Base-by-base conservation (phyloP, 2,113 vertebrate species). In the Myodes glareolus region DNA sequence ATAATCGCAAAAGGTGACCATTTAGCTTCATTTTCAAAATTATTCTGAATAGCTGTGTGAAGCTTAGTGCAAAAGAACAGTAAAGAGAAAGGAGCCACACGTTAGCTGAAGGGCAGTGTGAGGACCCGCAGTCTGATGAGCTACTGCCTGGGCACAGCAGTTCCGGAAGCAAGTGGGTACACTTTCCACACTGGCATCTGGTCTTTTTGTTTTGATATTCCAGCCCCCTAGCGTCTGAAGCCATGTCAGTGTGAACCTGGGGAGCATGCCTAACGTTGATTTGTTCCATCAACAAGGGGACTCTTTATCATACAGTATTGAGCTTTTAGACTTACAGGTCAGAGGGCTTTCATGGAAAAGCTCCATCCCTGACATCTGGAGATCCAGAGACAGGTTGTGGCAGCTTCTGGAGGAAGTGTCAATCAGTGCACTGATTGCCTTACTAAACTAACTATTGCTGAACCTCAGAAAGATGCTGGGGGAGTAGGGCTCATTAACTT, bases 11-110 rank as follows among this genome's bases (percentile, higher is more conserved):
- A 96, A 75, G 27, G 39, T 78, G 29, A 92, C 21, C 39, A 39
- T 86, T 97, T 73, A 88, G 47, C 23, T 17, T 96, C 39, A 86
- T 39, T 88, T 92, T 92, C 72, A 45, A 84, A 77, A 81, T 9
- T 68, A 68, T 50, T 14, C 85, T 80, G 63, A 45, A 52, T 94
- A 91, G 72, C 61, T 33, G 68, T 50, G 17, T 76, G 81, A 55
- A 92, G 61, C n/a, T 72, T 65, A 93, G 58, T 73, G 72, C 21
- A 94, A 92, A 94, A 90, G 52, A 95, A 88, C 5, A 87, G 36
- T 84, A 90, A 88, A 92, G 76, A 91, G 12, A 92, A 84, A n/a
- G 8, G 7, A 86, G 42, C 16, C 31, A 1, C 55, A 45, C 33
- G 9, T 75, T 77, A 93, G 72, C 68, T 61, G 87, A 85, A 65